Evolutionary conservation across 2,888 invertebrate species (phyloP), one percentile per base, ranked within the genome.

Genomic region (Drosophila percnosoma): DNA sequence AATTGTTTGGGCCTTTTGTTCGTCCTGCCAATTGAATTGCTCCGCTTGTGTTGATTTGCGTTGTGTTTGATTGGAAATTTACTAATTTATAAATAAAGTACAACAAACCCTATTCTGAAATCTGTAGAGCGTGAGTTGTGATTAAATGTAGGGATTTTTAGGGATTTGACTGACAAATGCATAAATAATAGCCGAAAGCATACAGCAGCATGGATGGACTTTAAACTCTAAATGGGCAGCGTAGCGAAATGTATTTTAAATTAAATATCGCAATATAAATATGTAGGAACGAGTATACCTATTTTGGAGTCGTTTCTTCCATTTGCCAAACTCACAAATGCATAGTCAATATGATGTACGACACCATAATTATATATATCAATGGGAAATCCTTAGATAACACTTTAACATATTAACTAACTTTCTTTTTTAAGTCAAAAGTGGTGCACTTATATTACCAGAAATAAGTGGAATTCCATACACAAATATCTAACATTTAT

Each of bases 81-180:
- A 65, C 59, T 53, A 60, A 80, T 74, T 64, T 66, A 60, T 63
- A 55, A 21, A 65, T 62, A 8, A 59, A 38, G 29, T 52, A 31
- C 52, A 61, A 13, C 27, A 54, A 64, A 33, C 24, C 53, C 8
- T 38, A n/a, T 29, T 51, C 21, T 29, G 18, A 62, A 63, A 36
- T 21, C n/a, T 42, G 33, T 24, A 27, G 15, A 18, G 53, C 29
- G 15, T 40, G 42, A 40, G 24, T 10, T 77, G 57, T 68, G 79
- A 80, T 82, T 79, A 82, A 70, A 67, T 15, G 4, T 38, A 57
- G 48, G 67, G 78, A 78, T 84, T 82, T 75, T 29, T 42, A 13
- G 53, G 36, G 48, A 73, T 82, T 80, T 69, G 8, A 18, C 51
- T 21, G 58, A 34, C 58, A 31, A 67, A 58, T 45, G 49, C 21